phyloP scores from a whole-genome alignment of 2,113 vertebrate genomes.

The Terrapene triunguis region DNA sequence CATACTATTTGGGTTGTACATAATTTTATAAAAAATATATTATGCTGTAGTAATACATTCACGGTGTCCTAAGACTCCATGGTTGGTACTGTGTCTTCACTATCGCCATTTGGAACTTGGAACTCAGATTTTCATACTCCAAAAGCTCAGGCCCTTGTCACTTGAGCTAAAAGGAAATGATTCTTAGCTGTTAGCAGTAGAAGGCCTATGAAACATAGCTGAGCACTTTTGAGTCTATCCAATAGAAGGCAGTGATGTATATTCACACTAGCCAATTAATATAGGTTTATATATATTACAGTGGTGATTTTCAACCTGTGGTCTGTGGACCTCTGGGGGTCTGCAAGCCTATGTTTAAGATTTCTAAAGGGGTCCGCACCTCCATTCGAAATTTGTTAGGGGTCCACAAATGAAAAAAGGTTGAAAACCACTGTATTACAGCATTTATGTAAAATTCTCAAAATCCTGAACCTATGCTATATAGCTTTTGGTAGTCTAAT shows the following conservation, averaged over 20 bases:
- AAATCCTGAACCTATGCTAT: not conserved
- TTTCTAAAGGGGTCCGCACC: too few species aligned
- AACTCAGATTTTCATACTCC: not conserved
- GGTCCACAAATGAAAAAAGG: too few species aligned
- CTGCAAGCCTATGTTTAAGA: too few species aligned
- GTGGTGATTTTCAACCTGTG: too few species aligned
- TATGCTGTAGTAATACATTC: not conserved
- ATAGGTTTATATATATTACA: not conserved
- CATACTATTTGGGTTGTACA: not conserved
- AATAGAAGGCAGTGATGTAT: not conserved
- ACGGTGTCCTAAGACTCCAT: not conserved
- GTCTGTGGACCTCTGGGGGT: too few species aligned
- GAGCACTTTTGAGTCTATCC: not conserved
- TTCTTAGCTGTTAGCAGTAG: not conserved
- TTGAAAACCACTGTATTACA: not conserved
- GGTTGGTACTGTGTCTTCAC: not conserved
- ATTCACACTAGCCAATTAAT: not conserved
- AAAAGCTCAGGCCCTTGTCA: not conserved
- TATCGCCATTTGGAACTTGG: not conserved
- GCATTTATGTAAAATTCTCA: not conserved
- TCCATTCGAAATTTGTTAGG: too few species aligned
- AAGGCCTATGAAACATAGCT: not conserved
- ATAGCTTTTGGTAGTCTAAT: not conserved
- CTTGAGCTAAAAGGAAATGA: not conserved
- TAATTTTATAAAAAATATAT: not conserved